Base-by-base conservation (phyloP, 37 sponge, comb jelly and placozoan species). In the Agelas oroides region DNA sequence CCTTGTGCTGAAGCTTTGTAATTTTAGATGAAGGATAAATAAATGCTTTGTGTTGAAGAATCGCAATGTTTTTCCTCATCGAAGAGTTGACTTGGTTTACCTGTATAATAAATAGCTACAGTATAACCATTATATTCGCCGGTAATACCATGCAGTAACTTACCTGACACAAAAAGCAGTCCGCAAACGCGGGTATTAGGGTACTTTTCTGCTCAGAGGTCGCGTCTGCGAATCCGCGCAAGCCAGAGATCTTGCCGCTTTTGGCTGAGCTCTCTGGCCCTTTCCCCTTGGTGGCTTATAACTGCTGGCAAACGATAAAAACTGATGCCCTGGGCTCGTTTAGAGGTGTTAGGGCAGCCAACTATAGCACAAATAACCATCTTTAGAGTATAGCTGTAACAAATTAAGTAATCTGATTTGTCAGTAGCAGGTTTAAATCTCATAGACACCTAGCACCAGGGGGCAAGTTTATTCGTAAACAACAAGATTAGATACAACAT, bases 261-360 rank as follows among this genome's bases (percentile, higher is more conserved):
- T 30, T n/a, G 15, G 39, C 77, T 80, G 21, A 85, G 69, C 41
- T 85, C 63, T 23, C 46, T 11, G 5, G 70, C 69, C 20, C 37
- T 25, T 33, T 57, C 8, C 19, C 61, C 87, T 53, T 81, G 60
- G 40, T 63, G 54, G 2, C 6, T 65, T 23, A 85, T 53, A 2
- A 79, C 65, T 59, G 74, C 34, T 40, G 87, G 77, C n/a, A 86
- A 20, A 67, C 82, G 21, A 70, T 67, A 90, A 40, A 84, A 90
- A 19, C 65, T 25, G 21, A 72, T 37, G 8, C 59, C 76, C 34
- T 80, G 84, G 66, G 84, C 81, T 58, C 86, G 53, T 25, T 59
- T 68, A 35, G 82, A 72, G 27, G 87, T 59, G 60, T 86, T 86
- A 18, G 61, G 25, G 63, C 91, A 91, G 71, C 87, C 86, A n/a